These are phyloP conservation scores for Coleophora deauratella DNA, from an alignment of 2,888 invertebrate species.

Conservation along the genomic window DNA sequence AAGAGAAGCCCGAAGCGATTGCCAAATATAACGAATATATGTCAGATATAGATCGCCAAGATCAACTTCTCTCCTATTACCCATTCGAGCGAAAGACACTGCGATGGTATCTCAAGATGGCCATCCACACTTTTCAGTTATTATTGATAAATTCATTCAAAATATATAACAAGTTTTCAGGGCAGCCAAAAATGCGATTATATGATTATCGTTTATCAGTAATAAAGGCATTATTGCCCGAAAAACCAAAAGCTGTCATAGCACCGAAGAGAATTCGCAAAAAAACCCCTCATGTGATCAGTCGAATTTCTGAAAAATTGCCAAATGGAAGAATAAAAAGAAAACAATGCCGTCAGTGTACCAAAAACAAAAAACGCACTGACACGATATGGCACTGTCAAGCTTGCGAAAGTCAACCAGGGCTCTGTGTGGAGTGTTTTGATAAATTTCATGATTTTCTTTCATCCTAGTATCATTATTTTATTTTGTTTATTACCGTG, in stretches of 20 bases:
- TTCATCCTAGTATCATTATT: too few relatives aligned
- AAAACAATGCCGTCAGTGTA: neutral
- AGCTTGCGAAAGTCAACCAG: neutral
- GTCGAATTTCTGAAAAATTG: neutral
- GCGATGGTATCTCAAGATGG: conserved; percentile 16
- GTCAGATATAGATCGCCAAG: conserved; percentile 18
- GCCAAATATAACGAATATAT: conserved; percentile 17
- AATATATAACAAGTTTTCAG: neutral
- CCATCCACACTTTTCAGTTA: conserved; percentile 9
- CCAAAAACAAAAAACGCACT: conserved; percentile 7
- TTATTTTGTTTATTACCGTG: too few relatives aligned
- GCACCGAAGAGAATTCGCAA: neutral
- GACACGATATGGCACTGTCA: neutral
- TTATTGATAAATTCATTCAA: neutral
- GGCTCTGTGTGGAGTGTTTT: neutral
- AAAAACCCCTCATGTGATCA: neutral
- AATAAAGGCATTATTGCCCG: neutral
- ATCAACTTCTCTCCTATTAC: conserved; percentile 18
- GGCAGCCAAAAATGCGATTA: neutral
- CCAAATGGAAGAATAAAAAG: neutral
- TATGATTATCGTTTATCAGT: neutral
- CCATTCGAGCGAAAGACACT: conserved; percentile 18
- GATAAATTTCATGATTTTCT: too few relatives aligned
- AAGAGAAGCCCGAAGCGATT: conserved; percentile 15
- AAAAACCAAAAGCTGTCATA: neutral